Evolutionary conservation across 2,888 invertebrate species (phyloP).

Genomic region (Tolmerus cingulatus): DNA sequence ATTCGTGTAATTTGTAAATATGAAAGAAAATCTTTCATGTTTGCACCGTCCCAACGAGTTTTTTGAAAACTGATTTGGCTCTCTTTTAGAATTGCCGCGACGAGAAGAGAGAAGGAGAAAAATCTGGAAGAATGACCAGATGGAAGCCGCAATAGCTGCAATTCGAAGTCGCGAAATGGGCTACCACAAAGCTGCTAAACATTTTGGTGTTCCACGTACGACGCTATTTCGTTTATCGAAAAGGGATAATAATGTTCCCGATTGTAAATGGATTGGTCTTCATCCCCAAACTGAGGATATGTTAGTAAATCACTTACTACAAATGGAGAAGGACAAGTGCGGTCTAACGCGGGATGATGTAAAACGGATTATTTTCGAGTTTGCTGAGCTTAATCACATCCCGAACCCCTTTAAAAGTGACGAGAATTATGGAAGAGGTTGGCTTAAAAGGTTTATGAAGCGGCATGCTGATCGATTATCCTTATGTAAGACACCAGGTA

Average conservation of each 20-base stretch:
- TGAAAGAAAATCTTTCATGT: constrained; percentile 2
- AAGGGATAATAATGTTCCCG: background rate
- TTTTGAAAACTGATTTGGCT: constrained; percentile 26
- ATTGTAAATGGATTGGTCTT: background rate
- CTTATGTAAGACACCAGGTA: constrained; percentile 29
- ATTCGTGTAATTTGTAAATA: constrained; percentile 15
- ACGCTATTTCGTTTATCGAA: constrained; percentile 32
- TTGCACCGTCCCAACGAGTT: constrained; percentile 7
- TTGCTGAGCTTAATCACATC: background rate
- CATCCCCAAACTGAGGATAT: background rate
- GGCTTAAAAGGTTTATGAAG: constrained; percentile 24
- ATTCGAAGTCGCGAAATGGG: constrained; percentile 21
- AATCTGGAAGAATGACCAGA: constrained; percentile 33
- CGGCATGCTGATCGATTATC: constrained; percentile 24
- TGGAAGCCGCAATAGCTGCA: constrained; percentile 36
- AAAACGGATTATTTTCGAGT: constrained; percentile 17
- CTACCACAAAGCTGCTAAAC: constrained; percentile 32
- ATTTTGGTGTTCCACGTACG: constrained; percentile 29
- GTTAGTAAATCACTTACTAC: constrained; percentile 11
- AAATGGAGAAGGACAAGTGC: background rate
- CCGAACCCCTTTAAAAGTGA: constrained; percentile 9
- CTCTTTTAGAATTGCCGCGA: constrained; percentile 27
- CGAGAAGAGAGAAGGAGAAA: constrained; percentile 26
- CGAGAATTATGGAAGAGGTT: background rate
- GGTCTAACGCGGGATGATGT: background rate